Evolutionary conservation across 2,113 vertebrate species (phyloP).

Genomic region (Craseonycteris thonglongyai): DNA sequence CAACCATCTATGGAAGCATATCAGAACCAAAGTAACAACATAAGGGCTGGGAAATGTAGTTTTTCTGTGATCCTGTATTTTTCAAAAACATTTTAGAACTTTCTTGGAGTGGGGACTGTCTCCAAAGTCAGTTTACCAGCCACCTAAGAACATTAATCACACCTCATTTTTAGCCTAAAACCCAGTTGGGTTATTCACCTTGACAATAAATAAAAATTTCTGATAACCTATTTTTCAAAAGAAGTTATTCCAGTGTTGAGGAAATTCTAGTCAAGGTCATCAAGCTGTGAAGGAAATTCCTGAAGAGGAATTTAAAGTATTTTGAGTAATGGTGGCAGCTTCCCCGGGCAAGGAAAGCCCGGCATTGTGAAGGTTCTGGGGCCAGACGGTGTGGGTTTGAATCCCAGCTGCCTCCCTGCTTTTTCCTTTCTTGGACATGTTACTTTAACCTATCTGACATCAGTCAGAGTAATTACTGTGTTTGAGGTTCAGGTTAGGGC

Average conservation of each 20-base stretch:
- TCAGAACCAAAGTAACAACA: neutral
- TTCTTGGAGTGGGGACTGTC: neutral
- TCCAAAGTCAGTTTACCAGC: neutral
- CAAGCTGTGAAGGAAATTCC: neutral
- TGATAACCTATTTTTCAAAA: neutral
- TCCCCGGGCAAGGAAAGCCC: neutral
- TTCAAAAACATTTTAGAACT: neutral
- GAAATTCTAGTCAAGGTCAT: neutral
- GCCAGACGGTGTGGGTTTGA: neutral
- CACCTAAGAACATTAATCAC: neutral
- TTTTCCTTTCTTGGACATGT: neutral
- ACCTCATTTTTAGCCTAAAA: neutral
- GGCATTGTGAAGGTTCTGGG: neutral
- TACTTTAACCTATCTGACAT: neutral
- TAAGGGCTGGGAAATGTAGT: neutral
- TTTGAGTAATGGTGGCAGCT: neutral
- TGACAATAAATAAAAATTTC: conserved; percentile 1
- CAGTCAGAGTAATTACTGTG: neutral
- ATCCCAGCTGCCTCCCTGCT: neutral
- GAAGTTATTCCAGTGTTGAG: neutral
- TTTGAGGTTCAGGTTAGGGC: neutral
- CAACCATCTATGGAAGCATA: neutral
- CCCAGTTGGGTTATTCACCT: neutral
- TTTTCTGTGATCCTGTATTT: neutral
- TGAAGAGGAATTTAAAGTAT: neutral